Evolutionary conservation across 2,888 invertebrate genomes (phyloP).

Genomic region (Acheta domesticus): DNA sequence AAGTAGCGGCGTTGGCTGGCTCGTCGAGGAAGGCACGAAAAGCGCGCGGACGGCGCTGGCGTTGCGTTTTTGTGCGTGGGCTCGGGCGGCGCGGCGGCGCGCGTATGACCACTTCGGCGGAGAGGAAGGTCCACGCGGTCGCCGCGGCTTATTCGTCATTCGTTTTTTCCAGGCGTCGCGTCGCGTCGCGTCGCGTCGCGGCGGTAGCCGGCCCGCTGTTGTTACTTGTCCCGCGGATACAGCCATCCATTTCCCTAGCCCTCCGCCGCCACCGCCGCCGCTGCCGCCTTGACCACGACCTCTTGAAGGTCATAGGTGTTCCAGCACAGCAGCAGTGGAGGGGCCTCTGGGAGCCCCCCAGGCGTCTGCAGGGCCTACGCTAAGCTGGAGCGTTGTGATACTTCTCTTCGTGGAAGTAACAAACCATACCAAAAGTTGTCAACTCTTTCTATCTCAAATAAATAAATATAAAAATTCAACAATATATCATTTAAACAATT

Average conservation of each 20-base stretch:
- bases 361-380: too few species aligned
- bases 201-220: background rate
- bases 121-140: background rate
- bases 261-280: background rate
- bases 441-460: too few species aligned
- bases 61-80: background rate
- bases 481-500: too few species aligned
- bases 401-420: too few species aligned
- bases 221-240: background rate
- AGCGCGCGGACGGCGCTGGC: background rate
- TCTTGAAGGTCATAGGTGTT: background rate
- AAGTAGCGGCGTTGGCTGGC: background rate
- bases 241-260: background rate
- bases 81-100: background rate
- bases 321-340: too few species aligned
- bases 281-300: background rate
- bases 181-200: too few species aligned
- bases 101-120: constrained; percentile 3
- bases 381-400: too few species aligned
- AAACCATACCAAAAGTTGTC: too few species aligned
- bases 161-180: background rate
- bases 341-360: too few species aligned
- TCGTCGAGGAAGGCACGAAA: background rate
- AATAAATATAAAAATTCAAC: too few species aligned
- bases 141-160: background rate